Base-by-base conservation (phyloP, 53 echinoderm and acorn worm genomes). In the Holothuria scabra region DNA sequence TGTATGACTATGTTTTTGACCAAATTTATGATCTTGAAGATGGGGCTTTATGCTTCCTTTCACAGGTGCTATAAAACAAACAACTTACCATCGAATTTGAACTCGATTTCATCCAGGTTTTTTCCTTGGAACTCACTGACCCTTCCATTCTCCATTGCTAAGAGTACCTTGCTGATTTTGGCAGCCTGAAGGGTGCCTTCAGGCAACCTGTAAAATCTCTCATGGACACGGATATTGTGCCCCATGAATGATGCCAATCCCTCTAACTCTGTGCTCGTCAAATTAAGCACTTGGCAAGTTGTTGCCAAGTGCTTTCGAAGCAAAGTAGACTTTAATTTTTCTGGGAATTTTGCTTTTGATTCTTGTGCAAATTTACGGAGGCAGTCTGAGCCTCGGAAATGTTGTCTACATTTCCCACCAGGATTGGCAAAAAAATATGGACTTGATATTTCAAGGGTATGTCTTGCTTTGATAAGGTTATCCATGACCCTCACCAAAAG, bases 181-280 rank as follows among this genome's bases (percentile, higher is more conserved):
- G 76, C 76, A 11, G 57, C 76, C 14, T 76, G 76, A 12, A 56
- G 4, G 13, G 57, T 76, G 3, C 76, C 76, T 55, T 57, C 76
- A 3, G 26, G 56, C 29, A 76, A 19, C 13, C 76, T 24, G 23
- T 76, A 76, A 30, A 23, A 76, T 4, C 49, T 55, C 28, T 76
- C 76, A 26, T 76, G 76, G 12, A 76, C 76, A n/a, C 76, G 24
- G 23, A 76, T 76, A 56, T 76, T 76, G 56, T 76, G 76, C 11
- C 76, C 76, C 76, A 76, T 76, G 56, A 76, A 76, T 28, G 26
- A 3, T 19, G 76, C 76, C 26, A 76, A 28, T 13, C 76, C 57
- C 48, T 76, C 76, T 31, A 76, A 14, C 14, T 55, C 76, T 28
- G 76, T 56, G 56, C 22, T 76, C 1, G 8, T 56, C 28, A 76